Base-by-base conservation (phyloP, 2,797 vertebrate genomes). In the Gymnocypris eckloni region DNA sequence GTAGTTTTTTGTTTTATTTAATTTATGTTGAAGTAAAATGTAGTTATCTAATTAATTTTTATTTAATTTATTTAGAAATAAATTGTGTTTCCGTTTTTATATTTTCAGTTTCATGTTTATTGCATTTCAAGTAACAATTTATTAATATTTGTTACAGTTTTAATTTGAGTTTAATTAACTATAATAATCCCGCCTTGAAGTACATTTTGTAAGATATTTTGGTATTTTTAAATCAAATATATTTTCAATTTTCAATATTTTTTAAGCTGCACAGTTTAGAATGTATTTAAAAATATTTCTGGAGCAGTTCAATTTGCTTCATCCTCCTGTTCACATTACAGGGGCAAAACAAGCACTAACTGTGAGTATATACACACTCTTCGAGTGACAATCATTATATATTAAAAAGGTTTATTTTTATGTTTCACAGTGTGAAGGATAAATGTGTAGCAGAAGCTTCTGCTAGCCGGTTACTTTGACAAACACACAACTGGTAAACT, bases 401-500 rank as follows among this genome's bases (percentile, higher is more conserved):
- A 41, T 73, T 78, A 16, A 59, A 54, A 28, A 76, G 73, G 73
- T 78, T 78, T 5, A 43, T 61, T 59, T 78, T 16, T 4, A 12
- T 78, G 25, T 59, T 4, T 43, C 54, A 59, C 54, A 16, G 52
- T 61, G 76, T 25, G 54, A 61, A 16, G 22, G 13, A 6, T 16
- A 64, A n/a, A 56, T 56, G 2, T 56, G 11, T 22, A 39, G 37
- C 37, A 77, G 73, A 77, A 56, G 50, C 52, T 54, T 39, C 50
- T 56, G 33, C 18, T 50, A 61, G 76, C 54, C 13, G 67, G 33
- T 59, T 78, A 20, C 76, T 78, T 78, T 61, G 37, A 78, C 54
- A 78, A 78, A 78, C 37, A 78, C 76, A 78, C 22, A 78, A 78
- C 54, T 37, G 52, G 52, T 59, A 78, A 43, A 79, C 76, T 28